Evolutionary conservation across 2,888 invertebrate genomes (phyloP), one percentile per base, ranked within the genome.

Genomic region (Perizoma affinitatum): DNA sequence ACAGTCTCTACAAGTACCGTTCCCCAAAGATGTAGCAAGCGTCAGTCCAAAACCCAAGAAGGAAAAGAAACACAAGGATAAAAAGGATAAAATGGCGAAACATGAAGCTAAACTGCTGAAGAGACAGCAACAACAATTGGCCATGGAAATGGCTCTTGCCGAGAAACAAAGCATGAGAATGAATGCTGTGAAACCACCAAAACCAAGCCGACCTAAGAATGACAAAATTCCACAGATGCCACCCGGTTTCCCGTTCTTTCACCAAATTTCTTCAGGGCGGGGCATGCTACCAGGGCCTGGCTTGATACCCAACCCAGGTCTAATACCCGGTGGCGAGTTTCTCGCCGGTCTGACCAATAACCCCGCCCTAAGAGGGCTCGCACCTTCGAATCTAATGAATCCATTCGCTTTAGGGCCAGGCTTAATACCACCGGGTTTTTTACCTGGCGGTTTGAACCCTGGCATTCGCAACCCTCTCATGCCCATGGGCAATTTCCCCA

Each of bases 371-470:
- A 79, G 92, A 77, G 92, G 91, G 43, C 67, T 92, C 38, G 80
- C 82, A 45, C 70, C 84, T 10, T 82, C 90, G 43, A 90, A 86
- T 75, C 79, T 92, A 68, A 76, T 93, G 54, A 94, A 93, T 78
- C 88, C 94, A 43, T 93, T 93, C 87, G 87, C 94, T 71, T 72
- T 93, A 78, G 94, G 94, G 0, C 94, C 95, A 9, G 95, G 95
- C 40, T 86, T 95, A 48, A 95, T 95, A 75, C 95, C 95, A 6
- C 91, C 93, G 42, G 85, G 86, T 71, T 90, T 88, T 71, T 73
- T 91, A 63, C 76, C 84, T 42, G 84, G 86, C 40, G 78, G 78
- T 42, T 70, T 88, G 35, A 83, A 82, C 33, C 74, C 85, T 33
- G 85, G 86, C 54, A 83, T 94, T 38, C 82, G 86, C 51, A 94